phyloP scores from a whole-genome alignment of 1,140 invertebrate genomes.

The Papilio machaon region DNA sequence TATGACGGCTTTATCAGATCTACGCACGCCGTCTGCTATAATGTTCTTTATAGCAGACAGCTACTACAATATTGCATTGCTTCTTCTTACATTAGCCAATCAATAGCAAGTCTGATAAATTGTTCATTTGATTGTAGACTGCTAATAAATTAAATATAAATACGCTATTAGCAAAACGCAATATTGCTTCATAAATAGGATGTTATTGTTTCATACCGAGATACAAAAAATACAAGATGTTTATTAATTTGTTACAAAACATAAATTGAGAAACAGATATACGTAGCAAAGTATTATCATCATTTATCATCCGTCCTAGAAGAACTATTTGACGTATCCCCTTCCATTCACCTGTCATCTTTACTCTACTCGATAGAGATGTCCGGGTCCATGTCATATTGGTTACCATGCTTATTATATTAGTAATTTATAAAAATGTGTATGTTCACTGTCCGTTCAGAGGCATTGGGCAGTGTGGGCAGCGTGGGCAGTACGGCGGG shows the following conservation, averaged over 20 bases:
- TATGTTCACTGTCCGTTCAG: constrained; percentile 68
- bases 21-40: constrained; percentile 52
- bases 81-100: constrained; percentile 45
- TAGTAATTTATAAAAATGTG: not conserved
- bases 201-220: not conserved
- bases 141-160: constrained; percentile 9
- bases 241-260: not conserved
- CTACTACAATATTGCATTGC: constrained; percentile 46
- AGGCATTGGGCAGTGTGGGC: constrained; percentile 86
- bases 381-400: too few species aligned
- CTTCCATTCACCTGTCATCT: too few species aligned
- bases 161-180: not conserved
- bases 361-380: too few species aligned
- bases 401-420: too few species aligned
- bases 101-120: constrained; percentile 8
- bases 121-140: not conserved
- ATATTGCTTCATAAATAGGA: not conserved
- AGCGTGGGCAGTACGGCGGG: constrained; percentile 85
- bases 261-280: not conserved
- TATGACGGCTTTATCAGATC: constrained; percentile 63
- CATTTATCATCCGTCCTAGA: not conserved
- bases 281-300: not conserved
- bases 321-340: too few species aligned
- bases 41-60: constrained; percentile 57
- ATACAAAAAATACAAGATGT: not conserved